Evolutionary conservation across 1,140 invertebrate genomes (phyloP).

Genomic region (Stenopsyche tienmushanensis): DNA sequence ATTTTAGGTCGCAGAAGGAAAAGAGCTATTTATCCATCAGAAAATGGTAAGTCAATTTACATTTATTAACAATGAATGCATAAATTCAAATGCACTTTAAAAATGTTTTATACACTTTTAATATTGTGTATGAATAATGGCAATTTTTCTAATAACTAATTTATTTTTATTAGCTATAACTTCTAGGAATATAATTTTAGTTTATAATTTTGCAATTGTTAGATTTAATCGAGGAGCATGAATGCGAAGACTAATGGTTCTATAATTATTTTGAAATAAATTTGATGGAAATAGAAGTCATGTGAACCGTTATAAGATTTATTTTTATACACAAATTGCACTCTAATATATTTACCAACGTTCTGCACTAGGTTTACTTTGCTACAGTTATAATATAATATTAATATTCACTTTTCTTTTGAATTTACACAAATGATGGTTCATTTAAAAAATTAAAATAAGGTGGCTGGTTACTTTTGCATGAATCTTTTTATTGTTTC

Average conservation of each 20-base stretch:
- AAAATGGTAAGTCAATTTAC: conserved; percentile 23
- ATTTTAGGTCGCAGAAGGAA: conserved; percentile 33
- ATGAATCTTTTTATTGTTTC: conserved; percentile 7
- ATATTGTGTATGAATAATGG: no score
- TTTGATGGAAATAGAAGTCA: background rate
- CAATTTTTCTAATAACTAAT: no score
- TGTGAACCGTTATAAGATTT: background rate
- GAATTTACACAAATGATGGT: background rate
- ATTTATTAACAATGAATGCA: background rate
- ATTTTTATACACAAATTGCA: background rate
- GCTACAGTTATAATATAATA: no score
- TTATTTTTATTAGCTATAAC: no score
- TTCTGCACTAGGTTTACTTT: background rate
- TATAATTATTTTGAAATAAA: background rate
- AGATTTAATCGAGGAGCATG: no score
- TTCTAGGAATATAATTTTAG: no score
- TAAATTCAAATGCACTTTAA: conserved; percentile 9
- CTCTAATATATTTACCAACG: background rate
- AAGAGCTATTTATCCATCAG: conserved; percentile 22
- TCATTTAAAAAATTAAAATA: background rate
- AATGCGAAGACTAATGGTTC: background rate
- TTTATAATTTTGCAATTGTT: no score
- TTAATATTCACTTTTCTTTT: no score
- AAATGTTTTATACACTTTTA: conserved; percentile 19
- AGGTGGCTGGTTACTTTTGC: conserved; percentile 10